A percentile compares a stretch with the other conserved stretches of the same genome.
These are phyloP conservation scores for Dryobotodes eremita DNA, from an alignment of 2,888 invertebrate genomes.

Conservation along the genomic window DNA sequence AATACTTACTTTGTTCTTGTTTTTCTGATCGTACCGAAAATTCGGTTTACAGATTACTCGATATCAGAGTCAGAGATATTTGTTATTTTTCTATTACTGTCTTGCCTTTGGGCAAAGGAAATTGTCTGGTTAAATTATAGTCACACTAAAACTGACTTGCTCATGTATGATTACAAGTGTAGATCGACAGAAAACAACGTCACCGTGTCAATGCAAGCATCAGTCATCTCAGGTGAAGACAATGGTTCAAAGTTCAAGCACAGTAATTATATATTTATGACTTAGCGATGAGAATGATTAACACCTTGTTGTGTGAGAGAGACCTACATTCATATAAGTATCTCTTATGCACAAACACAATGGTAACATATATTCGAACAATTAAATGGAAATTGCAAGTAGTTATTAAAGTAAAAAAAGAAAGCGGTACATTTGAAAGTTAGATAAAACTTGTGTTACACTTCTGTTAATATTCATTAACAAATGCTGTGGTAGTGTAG, in stretches of 20 bases:
- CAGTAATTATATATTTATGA: slow-evolving; percentile 21
- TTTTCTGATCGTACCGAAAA: not conserved
- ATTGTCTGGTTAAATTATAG: not conserved
- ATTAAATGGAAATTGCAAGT: not conserved
- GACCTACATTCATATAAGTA: not conserved
- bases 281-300: slow-evolving; percentile 7
- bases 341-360: not conserved
- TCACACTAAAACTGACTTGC: not conserved
- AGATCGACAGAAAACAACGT: not conserved
- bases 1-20: not conserved
- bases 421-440: slow-evolving; percentile 30
- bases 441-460: not conserved
- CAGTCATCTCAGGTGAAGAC: not conserved
- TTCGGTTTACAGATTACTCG: not conserved
- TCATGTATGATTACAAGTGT: not conserved
- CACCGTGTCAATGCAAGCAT: not conserved
- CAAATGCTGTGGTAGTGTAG: not conserved
- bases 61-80: not conserved
- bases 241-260: slow-evolving; percentile 42
- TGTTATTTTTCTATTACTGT: not conserved
- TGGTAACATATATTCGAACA: slow-evolving; percentile 2
- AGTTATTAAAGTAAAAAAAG: slow-evolving; percentile 6
- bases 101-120: not conserved
- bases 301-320: not conserved
- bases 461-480: not conserved